Evolutionary conservation across 2,797 vertebrate species (phyloP).

Genomic region (Spheniscus humboldti): DNA sequence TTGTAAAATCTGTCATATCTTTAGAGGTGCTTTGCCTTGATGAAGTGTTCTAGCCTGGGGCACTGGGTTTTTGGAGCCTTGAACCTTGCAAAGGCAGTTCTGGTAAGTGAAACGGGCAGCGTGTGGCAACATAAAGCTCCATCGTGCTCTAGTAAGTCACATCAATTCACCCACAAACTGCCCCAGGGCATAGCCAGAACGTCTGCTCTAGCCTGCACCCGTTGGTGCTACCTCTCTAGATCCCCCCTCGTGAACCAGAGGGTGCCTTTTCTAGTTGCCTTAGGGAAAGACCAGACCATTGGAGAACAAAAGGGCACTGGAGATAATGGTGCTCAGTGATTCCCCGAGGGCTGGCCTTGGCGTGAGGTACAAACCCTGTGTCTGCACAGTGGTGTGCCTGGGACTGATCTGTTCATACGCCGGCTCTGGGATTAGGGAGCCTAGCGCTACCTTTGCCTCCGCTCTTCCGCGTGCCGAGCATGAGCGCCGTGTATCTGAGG

Average conservation of each 20-base stretch:
- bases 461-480: no score
- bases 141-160: neutral
- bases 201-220: no score
- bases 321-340: rapidly evolving
- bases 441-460: neutral
- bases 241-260: neutral
- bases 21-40: neutral
- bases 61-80: neutral
- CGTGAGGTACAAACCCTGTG: no score
- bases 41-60: neutral
- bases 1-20: neutral
- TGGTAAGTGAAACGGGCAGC: no score
- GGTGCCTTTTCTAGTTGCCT: neutral
- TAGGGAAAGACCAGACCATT: neutral
- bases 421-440: neutral
- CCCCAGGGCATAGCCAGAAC: rapidly evolving
- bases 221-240: rapidly evolving
- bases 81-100: neutral
- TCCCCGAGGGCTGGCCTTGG: rapidly evolving
- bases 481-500: rapidly evolving
- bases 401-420: rapidly evolving
- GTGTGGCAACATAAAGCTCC: neutral
- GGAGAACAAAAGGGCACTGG: neutral
- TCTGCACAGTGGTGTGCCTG: neutral
- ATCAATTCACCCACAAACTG: no score